Evolutionary conservation across 1,140 invertebrate genomes (phyloP), one percentile per base, ranked within the genome.

Genomic region (Laupala kohalensis): DNA sequence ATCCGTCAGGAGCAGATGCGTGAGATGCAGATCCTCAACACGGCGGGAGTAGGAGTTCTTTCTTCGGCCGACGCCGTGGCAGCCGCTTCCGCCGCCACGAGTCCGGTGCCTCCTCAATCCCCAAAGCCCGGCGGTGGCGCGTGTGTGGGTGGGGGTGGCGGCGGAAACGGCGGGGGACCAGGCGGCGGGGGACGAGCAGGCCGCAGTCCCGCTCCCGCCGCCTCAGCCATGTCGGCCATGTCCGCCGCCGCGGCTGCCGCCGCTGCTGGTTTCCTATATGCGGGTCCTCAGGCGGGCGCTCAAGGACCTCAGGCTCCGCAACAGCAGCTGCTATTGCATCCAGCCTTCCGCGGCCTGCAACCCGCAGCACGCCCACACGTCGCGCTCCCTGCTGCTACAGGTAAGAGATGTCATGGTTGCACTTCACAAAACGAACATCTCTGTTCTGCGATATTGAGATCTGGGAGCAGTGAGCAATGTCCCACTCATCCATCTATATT

Each of bases 1-100:
- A 94, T 94, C 73, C 80, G 91, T 72, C 90, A 92, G 77, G 90
- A 93, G 78, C 92, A 93, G 78, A 90, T 93, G 86, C 85, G 91
- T 80, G 91, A 93, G 79, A 90, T 93, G 90, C 90, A 91, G 79
- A 87, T 89, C 64, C 82, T 92, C 74, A 85, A 81, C 67, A 82
- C 82, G 23, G 79, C 77, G 26, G 75, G 25, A 13, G 23, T 64
- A 53, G 69, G 26, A 6, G 25, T 69, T 19, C 28, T 29, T 24
- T 19, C 53, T 26, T 27, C 72, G 37, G 74, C 64, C 25, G 71
- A 66, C 25, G 5, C 63, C n/a, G 69, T 26, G 5, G 26, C 29
- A 4, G 19, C 69, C 12, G 23, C 25, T 24, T 70, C 69, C 24
- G 29, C 63, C 37, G 53, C 69, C 4, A 12, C 37, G 6, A 28